These are phyloP conservation scores for Pangasius sanitwongsei DNA, from an alignment of 2,797 vertebrate species.

Conservation along the genomic window DNA sequence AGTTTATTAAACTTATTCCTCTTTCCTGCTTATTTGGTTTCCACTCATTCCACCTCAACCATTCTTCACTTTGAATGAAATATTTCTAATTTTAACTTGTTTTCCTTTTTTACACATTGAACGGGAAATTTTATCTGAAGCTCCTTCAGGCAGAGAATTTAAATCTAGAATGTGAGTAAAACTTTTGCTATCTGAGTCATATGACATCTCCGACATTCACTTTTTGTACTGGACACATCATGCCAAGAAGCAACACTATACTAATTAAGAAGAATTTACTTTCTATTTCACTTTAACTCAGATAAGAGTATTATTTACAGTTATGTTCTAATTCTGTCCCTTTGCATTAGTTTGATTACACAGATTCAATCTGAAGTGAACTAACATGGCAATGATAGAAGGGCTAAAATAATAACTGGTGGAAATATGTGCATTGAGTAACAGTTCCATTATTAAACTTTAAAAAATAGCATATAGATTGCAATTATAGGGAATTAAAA, in stretches of 20 bases:
- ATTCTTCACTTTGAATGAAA: background rate
- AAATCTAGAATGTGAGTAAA: background rate
- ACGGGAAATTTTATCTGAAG: background rate
- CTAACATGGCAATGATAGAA: background rate
- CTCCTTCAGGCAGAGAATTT: background rate
- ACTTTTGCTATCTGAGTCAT: background rate
- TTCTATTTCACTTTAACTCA: background rate
- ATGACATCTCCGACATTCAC: background rate
- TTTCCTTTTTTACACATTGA: background rate
- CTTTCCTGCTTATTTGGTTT: background rate
- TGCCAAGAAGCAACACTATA: background rate
- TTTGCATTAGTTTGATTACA: background rate
- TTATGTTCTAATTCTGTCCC: background rate
- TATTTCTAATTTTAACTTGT: background rate
- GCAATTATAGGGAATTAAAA: background rate
- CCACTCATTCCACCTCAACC: background rate
- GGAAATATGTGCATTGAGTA: background rate
- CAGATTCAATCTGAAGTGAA: background rate
- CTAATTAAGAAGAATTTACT: background rate
- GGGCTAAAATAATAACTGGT: background rate
- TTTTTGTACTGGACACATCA: background rate
- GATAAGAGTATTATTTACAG: background rate
- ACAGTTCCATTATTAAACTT: background rate
- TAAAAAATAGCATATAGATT: background rate
- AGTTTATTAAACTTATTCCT: slow-evolving; percentile 2